Base-by-base conservation (phyloP, 2,888 invertebrate species). In the Bombylius discolor region DNA sequence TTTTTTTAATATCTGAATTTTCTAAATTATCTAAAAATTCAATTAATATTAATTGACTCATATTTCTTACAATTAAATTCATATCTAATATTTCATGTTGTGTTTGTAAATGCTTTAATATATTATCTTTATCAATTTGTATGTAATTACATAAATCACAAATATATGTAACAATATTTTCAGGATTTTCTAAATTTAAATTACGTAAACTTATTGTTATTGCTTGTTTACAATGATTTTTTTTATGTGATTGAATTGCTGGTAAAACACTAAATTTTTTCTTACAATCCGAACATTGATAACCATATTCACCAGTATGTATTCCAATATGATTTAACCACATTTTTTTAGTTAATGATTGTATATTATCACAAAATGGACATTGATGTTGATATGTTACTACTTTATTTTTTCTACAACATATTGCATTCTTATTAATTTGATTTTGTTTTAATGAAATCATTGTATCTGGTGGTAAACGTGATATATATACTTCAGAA, bases 291-390 rank as follows among this genome's bases (percentile, higher is more conserved):
- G 78, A 77, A 68, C 89, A 90, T 32, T 75, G 69, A 58, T 80
- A 82, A 55, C 83, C 77, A 63, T 82, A 86, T 71, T 91, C 90
- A 0, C 90, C 90, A 0, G 89, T 90, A 59, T 91, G 91, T 50
- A 74, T 78, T 32, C 81, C 80, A 47, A 87, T 76, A 65, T 91
- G 90, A 67, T 87, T 85, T 65, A 83, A 49, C 70, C 73, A 71
- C 13, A 58, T 44, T 3, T 46, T 14, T 0, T 58, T 58, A 0
- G 60, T 14, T 1, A 64, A 62, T 4, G 64, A 58, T 12, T 65
- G 57, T 5, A 61, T 57, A 13, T 64, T 63, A 11, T 57, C 47
- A 55, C 75, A 74, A 49, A 73, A 72, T 4, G 68, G 67, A 56
- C 71, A 72, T 57, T 66, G 62, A 31, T 61, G 60, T 56, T 61